phyloP scores from a whole-genome alignment of 2,888 invertebrate genomes.

The Cryptosula pallasiana region DNA sequence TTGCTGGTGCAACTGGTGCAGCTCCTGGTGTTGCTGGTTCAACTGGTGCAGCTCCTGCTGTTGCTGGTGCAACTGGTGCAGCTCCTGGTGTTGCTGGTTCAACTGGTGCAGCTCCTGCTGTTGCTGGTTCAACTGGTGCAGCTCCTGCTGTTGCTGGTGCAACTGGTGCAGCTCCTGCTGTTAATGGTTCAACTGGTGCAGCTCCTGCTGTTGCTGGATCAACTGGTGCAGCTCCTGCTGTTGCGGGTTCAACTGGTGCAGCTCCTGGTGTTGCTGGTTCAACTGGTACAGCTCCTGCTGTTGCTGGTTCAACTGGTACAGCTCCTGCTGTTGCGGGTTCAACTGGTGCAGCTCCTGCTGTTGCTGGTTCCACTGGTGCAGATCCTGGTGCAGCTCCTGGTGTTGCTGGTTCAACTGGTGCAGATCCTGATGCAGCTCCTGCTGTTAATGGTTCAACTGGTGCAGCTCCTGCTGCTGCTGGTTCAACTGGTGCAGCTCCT shows the following conservation, averaged over 20 bases:
- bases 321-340: neutral
- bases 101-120: neutral
- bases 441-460: neutral
- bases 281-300: neutral
- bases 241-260: no score
- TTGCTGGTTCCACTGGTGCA: no score
- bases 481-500: neutral
- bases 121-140: neutral
- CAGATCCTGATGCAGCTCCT: no score
- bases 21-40: neutral
- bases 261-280: neutral
- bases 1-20: neutral
- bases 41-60: neutral
- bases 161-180: no score
- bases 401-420: neutral
- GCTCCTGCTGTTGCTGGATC: no score
- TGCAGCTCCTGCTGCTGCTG: neutral
- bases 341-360: no score
- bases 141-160: neutral
- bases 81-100: neutral
- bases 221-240: no score
- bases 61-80: neutral
- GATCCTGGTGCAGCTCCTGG: neutral
- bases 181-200: no score
- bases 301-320: neutral